phyloP scores from a whole-genome alignment of 2,797 vertebrate genomes.

The Columba guinea region DNA sequence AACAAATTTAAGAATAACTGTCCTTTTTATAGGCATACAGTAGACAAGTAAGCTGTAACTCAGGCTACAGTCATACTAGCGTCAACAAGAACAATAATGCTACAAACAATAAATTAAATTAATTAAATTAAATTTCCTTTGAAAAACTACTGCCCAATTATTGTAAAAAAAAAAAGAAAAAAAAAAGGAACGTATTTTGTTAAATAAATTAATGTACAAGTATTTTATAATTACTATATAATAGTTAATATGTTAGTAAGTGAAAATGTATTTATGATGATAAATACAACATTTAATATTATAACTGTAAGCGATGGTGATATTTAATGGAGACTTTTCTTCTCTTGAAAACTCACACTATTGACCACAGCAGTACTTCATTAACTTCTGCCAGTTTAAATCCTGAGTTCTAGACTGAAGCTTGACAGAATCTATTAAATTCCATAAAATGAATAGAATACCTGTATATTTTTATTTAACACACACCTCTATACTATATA shows the following conservation, averaged over 20 bases:
- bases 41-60: background rate
- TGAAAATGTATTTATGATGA: background rate
- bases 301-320: background rate
- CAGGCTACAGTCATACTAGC: background rate
- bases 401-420: background rate
- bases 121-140: background rate
- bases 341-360: background rate
- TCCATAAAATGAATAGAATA: background rate
- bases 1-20: background rate
- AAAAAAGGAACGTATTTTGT: rapidly evolving
- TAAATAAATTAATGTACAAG: background rate
- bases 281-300: background rate
- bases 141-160: background rate
- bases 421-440: background rate
- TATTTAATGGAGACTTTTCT: background rate
- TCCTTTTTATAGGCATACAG: background rate
- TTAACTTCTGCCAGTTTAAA: background rate
- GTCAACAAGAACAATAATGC: background rate
- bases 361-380: background rate
- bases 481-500: background rate
- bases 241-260: background rate
- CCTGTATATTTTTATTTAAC: background rate
- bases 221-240: background rate
- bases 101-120: background rate
- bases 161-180: no score